Percentiles rank a stretch among this genome's conserved stretches.
phyloP scores from a whole-genome alignment of 2,797 vertebrate species.

The Centroberyx gerrardi region DNA sequence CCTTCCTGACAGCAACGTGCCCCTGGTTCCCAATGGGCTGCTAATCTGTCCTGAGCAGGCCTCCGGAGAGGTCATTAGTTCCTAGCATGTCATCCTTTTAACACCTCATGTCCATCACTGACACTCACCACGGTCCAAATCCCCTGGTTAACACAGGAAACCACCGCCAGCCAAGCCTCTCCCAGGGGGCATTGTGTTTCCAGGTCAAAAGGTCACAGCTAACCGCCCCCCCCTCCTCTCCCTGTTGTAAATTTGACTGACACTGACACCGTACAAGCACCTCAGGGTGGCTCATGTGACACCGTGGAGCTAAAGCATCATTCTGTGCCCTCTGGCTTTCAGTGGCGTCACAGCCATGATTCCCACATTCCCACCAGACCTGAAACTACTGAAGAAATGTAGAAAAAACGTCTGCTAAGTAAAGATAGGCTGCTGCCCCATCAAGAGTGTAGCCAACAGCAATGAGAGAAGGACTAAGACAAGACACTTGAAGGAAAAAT shows the following conservation, averaged over 20 bases:
- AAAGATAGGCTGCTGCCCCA: conserved; percentile 1
- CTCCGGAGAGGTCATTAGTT: conserved; percentile 56
- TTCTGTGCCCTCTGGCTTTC: conserved; percentile 45
- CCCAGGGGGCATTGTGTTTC: conserved; percentile 47
- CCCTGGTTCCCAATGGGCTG: conserved; percentile 33
- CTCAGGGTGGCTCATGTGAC: conserved; percentile 59
- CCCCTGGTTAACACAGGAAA: conserved; percentile 50
- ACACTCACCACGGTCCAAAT: conserved; percentile 2
- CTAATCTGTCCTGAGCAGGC: conserved; percentile 56
- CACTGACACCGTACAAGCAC: conserved; percentile 58
- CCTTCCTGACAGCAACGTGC: conserved; percentile 53
- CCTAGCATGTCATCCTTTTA: conserved; percentile 33
- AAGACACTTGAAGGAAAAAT: no score
- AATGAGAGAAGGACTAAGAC: neutral
- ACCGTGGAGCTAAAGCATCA: conserved; percentile 14
- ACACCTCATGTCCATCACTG: conserved; percentile 44
- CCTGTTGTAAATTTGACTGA: conserved; percentile 53
- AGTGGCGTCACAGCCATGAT: conserved; percentile 8
- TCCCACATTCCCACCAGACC: conserved; percentile 46
- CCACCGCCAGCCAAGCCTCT: conserved; percentile 5
- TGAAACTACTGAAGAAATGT: conserved; percentile 18
- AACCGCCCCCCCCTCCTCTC: conserved; percentile 10
- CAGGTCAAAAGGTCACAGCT: conserved; percentile 59
- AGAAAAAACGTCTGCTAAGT: conserved; percentile 20
- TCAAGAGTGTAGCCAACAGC: neutral